Conservation (phyloP, 2,113 vertebrate genomes). For the Xiphias gladius region DNA sequence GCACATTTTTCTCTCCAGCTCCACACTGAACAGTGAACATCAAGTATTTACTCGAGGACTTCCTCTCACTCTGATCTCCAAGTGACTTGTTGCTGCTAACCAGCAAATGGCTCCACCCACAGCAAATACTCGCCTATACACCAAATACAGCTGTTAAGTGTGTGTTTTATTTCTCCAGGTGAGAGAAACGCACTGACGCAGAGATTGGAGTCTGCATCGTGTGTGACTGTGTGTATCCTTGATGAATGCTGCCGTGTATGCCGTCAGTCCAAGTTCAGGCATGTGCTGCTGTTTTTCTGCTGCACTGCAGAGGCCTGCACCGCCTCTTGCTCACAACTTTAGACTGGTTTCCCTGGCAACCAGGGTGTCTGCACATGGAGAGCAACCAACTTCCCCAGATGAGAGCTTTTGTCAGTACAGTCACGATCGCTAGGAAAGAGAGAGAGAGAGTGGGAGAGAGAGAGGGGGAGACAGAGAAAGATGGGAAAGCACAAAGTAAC, state of each 20-base stretch:
- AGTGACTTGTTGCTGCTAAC: constrained; percentile 72
- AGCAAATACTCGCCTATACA: constrained; percentile 53
- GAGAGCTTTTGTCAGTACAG: constrained; percentile 82
- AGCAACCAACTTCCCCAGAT: constrained; percentile 82
- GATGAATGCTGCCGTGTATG: constrained; percentile 65
- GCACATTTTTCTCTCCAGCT: constrained; percentile 22
- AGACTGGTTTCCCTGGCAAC: constrained; percentile 83
- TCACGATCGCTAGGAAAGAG: constrained; percentile 72
- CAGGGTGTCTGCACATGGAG: constrained; percentile 83
- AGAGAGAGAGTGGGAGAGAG: constrained; percentile 24
- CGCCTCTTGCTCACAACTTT: constrained; percentile 82
- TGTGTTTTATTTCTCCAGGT: constrained; percentile 54
- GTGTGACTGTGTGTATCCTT: constrained; percentile 55
- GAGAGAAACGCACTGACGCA: constrained; percentile 9
- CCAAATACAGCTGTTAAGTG: constrained; percentile 14
- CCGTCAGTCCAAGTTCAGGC: constrained; percentile 71
- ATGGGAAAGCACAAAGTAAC: constrained; percentile 55
- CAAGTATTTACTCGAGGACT: constrained; percentile 53
- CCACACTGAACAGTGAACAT: constrained; percentile 43
- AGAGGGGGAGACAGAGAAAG: constrained; percentile 32
- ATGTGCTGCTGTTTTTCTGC: constrained; percentile 81
- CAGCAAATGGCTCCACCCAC: constrained; percentile 50
- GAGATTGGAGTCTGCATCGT: constrained; percentile 32
- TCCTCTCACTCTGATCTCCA: constrained; percentile 58
- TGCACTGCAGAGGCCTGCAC: constrained; percentile 82